Conservation (phyloP, 2,797 vertebrate genomes). For the Tinamus major region DNA sequence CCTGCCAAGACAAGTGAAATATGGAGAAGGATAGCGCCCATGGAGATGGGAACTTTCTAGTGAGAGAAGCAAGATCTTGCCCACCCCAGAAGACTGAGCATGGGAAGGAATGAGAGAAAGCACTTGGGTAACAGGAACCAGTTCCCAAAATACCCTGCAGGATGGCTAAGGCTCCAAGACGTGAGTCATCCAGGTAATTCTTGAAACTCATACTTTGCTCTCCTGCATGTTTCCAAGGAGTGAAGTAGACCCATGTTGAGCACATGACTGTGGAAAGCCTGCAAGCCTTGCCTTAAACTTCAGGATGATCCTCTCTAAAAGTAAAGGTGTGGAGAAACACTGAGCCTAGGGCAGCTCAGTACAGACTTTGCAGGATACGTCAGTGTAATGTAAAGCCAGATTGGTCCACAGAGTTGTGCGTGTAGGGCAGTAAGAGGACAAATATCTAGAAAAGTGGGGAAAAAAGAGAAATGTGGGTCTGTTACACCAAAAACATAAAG, state of each 20-base stretch:
- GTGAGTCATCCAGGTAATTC: too few relatives aligned
- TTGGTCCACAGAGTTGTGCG: neutral
- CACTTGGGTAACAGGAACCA: neutral
- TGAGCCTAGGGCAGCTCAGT: neutral
- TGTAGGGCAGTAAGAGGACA: accelerated
- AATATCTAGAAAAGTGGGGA: neutral
- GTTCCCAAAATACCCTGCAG: neutral
- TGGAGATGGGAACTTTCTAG: neutral
- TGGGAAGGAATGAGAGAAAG: neutral
- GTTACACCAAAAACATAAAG: neutral
- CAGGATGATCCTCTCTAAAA: too few relatives aligned
- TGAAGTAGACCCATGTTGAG: neutral
- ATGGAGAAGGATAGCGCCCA: neutral
- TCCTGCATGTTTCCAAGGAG: neutral
- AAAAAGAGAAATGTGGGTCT: neutral
- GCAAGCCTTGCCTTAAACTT: neutral
- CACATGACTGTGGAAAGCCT: neutral
- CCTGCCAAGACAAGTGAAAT: neutral
- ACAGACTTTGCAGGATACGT: neutral
- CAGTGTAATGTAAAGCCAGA: neutral
- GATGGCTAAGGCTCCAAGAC: neutral
- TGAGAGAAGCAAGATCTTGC: neutral
- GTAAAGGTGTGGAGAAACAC: neutral
- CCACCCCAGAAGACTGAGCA: neutral
- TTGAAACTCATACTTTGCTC: too few relatives aligned